Percentiles rank a stretch among this genome's conserved stretches.
These are phyloP conservation scores for Hydrotaea cyrtoneurina DNA, from an alignment of 2,888 invertebrate species.

Conservation along the genomic window DNA sequence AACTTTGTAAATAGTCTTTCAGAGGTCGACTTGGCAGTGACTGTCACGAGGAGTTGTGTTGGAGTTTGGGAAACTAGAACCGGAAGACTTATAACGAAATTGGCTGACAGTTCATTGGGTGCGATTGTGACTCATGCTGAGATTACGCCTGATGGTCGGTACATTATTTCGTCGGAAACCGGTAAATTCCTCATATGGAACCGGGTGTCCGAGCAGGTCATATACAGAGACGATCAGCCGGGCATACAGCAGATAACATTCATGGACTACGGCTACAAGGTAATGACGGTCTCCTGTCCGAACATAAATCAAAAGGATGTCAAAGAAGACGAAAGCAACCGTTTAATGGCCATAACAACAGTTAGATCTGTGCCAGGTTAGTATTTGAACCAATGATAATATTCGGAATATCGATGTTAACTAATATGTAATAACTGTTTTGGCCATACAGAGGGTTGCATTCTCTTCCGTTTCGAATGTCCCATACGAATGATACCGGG, in stretches of 20 bases:
- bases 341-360: conserved; percentile 84
- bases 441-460: conserved; percentile 84
- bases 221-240: conserved; percentile 88
- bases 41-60: conserved; percentile 96
- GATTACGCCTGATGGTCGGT: conserved; percentile 91
- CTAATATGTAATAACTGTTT: no score
- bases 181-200: conserved; percentile 96
- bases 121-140: conserved; percentile 96
- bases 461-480: conserved; percentile 91
- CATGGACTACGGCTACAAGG: conserved; percentile 80
- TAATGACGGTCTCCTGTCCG: conserved; percentile 79
- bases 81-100: conserved; percentile 91
- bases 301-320: conserved; percentile 81
- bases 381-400: neutral
- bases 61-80: conserved; percentile 96
- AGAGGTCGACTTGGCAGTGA: conserved; percentile 91
- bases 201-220: conserved; percentile 85
- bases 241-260: conserved; percentile 81
- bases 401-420: neutral
- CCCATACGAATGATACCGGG: conserved; percentile 87
- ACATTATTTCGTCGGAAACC: conserved; percentile 94
- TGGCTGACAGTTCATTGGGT: conserved; percentile 95
- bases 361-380: conserved; percentile 88
- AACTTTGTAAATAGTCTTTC: conserved; percentile 84
- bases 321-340: conserved; percentile 84